Percentiles rank a stretch among this genome's conserved stretches.
Conservation (phyloP, 2,797 vertebrate genomes). For the Anniella stebbinsi region DNA sequence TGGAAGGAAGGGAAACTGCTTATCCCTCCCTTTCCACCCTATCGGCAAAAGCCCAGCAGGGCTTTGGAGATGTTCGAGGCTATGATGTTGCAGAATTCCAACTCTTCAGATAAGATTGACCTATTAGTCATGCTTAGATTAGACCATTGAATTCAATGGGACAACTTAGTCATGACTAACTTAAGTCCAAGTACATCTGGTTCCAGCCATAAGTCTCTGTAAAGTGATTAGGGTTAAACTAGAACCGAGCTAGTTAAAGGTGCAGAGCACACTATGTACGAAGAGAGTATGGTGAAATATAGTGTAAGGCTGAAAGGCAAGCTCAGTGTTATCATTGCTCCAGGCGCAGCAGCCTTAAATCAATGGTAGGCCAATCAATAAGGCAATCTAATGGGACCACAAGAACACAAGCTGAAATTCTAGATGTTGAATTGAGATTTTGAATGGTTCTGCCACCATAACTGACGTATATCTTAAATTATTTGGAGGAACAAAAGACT, state of each 20-base stretch:
- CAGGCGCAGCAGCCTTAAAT: constrained; percentile 49
- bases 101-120: too few relatives aligned
- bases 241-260: background rate
- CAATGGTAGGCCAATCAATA: constrained; percentile 56
- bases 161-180: too few relatives aligned
- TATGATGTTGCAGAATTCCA: too few relatives aligned
- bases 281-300: background rate
- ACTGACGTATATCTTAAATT: constrained; percentile 50
- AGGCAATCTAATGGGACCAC: constrained; percentile 37
- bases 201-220: background rate
- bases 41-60: too few relatives aligned
- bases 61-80: too few relatives aligned
- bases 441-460: constrained; percentile 31
- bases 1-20: too few relatives aligned
- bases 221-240: constrained; percentile 28
- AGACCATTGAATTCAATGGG: too few relatives aligned
- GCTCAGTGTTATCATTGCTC: constrained; percentile 26
- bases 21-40: too few relatives aligned
- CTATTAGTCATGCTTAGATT: too few relatives aligned
- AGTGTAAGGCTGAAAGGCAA: constrained; percentile 33
- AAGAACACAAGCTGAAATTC: constrained; percentile 41
- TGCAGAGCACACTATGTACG: background rate
- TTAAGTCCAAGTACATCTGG: too few relatives aligned
- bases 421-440: constrained; percentile 46
- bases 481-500: constrained; percentile 34